A percentile compares a stretch with the other conserved stretches of the same genome.
phyloP scores from a whole-genome alignment of 1,140 invertebrate species.

The Wiebesia pumilae region DNA sequence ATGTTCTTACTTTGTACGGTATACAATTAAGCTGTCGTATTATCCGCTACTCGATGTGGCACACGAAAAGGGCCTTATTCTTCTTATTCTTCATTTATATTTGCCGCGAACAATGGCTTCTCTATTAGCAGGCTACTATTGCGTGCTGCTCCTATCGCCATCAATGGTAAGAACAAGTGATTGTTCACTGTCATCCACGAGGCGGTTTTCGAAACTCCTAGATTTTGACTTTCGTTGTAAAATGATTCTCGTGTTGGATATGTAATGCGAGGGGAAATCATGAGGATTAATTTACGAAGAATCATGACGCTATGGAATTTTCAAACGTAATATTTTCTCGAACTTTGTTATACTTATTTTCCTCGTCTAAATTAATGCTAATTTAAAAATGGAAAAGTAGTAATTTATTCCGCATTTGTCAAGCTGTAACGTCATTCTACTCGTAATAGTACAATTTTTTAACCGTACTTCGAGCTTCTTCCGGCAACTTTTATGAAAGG shows the following conservation, averaged over 20 bases:
- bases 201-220: constrained; percentile 5
- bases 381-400: not conserved
- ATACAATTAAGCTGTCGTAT: constrained; percentile 26
- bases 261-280: not conserved
- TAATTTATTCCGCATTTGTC: not conserved
- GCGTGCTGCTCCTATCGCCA: not conserved
- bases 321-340: not conserved
- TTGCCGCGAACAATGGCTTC: constrained; percentile 6
- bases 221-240: not conserved
- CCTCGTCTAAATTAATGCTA: not conserved
- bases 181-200: constrained; percentile 2
- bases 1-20: not conserved
- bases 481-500: not conserved
- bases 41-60: not conserved
- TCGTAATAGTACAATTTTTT: not conserved
- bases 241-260: not conserved
- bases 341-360: too few relatives aligned
- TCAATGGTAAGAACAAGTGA: not conserved
- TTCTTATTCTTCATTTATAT: not conserved
- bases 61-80: constrained; percentile 6
- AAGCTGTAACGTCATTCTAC: not conserved
- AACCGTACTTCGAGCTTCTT: not conserved
- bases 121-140: not conserved
- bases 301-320: not conserved
- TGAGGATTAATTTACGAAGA: not conserved